These are phyloP conservation scores for Theocolax elegans DNA, from an alignment of 1,140 invertebrate genomes.

Conservation along the genomic window DNA sequence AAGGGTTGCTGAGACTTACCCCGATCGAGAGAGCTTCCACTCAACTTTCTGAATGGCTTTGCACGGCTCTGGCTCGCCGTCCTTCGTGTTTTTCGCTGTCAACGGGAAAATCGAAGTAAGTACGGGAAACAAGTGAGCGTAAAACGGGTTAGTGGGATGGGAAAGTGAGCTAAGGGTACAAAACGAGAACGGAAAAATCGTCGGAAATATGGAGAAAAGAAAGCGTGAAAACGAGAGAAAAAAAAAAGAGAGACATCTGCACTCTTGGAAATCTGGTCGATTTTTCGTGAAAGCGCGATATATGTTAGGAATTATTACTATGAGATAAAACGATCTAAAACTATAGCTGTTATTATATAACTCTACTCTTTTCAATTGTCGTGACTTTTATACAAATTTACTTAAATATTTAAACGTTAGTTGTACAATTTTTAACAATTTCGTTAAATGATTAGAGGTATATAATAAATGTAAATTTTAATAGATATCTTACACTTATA, in stretches of 20 bases:
- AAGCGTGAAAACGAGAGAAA: not conserved
- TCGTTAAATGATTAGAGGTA: too few species aligned
- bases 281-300: too few species aligned
- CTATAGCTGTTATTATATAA: too few species aligned
- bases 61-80: constrained; percentile 86
- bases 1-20: constrained; percentile 73
- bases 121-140: not conserved
- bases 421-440: too few species aligned
- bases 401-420: too few species aligned
- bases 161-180: not conserved
- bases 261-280: not conserved
- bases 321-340: too few species aligned
- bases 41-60: constrained; percentile 95
- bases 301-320: too few species aligned
- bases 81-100: constrained; percentile 88
- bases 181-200: not conserved
- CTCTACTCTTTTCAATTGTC: too few species aligned
- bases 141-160: not conserved
- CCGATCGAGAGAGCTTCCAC: constrained; percentile 89
- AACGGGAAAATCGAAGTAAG: constrained; percentile 30
- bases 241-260: not conserved
- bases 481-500: too few species aligned
- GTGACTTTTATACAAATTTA: too few species aligned
- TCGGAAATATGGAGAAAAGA: not conserved
- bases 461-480: too few species aligned